phyloP scores from a whole-genome alignment of 2,888 invertebrate species.

The Agrochola lota region DNA sequence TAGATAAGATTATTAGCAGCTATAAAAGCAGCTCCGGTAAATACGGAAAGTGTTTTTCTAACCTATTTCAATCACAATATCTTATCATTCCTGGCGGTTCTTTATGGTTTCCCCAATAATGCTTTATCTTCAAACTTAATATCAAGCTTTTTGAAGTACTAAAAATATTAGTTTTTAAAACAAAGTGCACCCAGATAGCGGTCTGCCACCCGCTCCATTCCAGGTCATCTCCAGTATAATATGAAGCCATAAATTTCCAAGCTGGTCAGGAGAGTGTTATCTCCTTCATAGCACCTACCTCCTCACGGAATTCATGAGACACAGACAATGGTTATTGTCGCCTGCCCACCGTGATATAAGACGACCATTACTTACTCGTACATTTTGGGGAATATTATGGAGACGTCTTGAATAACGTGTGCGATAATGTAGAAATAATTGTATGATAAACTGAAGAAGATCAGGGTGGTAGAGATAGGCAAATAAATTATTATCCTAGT shows the following conservation, averaged over 20 bases:
- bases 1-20: neutral
- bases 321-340: slow-evolving; percentile 78
- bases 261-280: slow-evolving; percentile 62
- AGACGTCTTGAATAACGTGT: slow-evolving; percentile 34
- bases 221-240: slow-evolving; percentile 54
- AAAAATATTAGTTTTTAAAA: slow-evolving; percentile 35
- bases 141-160: neutral
- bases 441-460: neutral
- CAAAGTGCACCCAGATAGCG: slow-evolving; percentile 31
- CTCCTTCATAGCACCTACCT: slow-evolving; percentile 58
- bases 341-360: slow-evolving; percentile 74
- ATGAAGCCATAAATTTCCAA: slow-evolving; percentile 59
- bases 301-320: slow-evolving; percentile 75
- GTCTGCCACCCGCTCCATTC: neutral
- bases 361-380: slow-evolving; percentile 66
- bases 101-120: too few relatives aligned
- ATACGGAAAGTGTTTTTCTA: neutral
- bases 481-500: neutral
- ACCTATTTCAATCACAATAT: neutral
- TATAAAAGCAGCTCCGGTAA: neutral
- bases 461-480: neutral
- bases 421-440: slow-evolving; percentile 17
- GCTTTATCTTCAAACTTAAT: neutral
- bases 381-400: slow-evolving; percentile 65
- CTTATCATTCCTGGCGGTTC: too few relatives aligned